Conservation (phyloP, 1,140 invertebrate genomes). For the Oryzaephilus surinamensis region DNA sequence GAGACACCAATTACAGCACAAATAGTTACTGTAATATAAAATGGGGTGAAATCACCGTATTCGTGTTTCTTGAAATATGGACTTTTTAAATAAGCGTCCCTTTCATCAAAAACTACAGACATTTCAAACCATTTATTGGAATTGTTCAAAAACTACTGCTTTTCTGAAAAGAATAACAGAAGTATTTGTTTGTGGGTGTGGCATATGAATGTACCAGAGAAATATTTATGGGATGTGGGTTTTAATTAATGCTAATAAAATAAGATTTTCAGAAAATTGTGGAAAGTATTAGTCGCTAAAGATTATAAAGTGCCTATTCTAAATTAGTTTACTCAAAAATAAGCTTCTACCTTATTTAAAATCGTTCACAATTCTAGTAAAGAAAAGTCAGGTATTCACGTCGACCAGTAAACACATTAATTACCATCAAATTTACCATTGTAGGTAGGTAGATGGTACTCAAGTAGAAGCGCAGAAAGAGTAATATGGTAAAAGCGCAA, state of each 20-base stretch:
- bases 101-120: constrained; percentile 38
- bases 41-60: constrained; percentile 45
- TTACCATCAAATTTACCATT: too few relatives aligned
- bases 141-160: neutral
- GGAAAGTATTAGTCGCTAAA: too few relatives aligned
- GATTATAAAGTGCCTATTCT: too few relatives aligned
- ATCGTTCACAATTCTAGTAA: too few relatives aligned
- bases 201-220: neutral
- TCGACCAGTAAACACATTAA: too few relatives aligned
- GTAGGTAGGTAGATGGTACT: too few relatives aligned
- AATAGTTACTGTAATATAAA: constrained; percentile 65
- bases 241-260: neutral
- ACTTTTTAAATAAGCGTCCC: constrained; percentile 53
- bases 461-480: too few relatives aligned
- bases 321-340: too few relatives aligned
- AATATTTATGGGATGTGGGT: neutral
- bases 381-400: too few relatives aligned
- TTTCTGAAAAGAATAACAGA: neutral
- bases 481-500: too few relatives aligned
- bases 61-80: constrained; percentile 50
- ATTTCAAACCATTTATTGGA: constrained; percentile 14
- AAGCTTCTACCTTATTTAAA: too few relatives aligned
- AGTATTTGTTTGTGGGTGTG: constrained; percentile 5
- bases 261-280: too few relatives aligned
- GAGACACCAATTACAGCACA: constrained; percentile 57